A percentile compares a stretch with the other conserved stretches of the same genome.
phyloP scores from a whole-genome alignment of 2,113 vertebrate species.

The Myrmophylax atrothorax region DNA sequence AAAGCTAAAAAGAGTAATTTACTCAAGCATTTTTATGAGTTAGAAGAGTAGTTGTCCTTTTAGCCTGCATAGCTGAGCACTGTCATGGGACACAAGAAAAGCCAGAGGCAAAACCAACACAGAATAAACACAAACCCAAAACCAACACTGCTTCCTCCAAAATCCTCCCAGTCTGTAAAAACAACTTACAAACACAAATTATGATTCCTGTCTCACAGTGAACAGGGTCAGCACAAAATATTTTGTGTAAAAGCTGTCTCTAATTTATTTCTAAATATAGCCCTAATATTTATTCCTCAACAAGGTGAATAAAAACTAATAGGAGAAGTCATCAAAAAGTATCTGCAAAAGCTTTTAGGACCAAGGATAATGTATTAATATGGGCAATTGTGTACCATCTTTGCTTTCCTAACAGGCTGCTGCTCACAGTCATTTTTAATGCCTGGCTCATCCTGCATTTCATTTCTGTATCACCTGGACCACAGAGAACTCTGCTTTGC shows the following conservation, averaged over 20 bases:
- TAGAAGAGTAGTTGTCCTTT: background rate
- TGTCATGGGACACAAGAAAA: background rate
- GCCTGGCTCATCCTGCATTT: background rate
- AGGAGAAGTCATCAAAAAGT: background rate
- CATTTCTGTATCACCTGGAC: background rate
- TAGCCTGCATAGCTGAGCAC: background rate
- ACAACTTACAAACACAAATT: background rate
- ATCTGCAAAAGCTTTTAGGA: background rate
- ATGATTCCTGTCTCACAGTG: background rate
- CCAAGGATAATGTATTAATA: background rate
- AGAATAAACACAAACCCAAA: background rate
- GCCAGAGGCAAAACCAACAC: background rate
- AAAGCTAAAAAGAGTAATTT: background rate
- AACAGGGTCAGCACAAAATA: background rate
- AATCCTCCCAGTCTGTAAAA: background rate
- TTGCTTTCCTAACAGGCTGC: background rate
- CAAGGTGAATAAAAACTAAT: background rate
- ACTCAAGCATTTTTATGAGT: background rate
- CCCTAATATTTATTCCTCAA: background rate
- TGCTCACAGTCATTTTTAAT: background rate
- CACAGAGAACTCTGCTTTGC: background rate
- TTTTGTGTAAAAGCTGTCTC: background rate
- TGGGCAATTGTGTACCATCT: background rate
- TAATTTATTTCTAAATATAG: background rate
- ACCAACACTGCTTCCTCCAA: accelerated